These are phyloP conservation scores for Conus canariensis DNA, from an alignment of 2,888 invertebrate species.

Conservation along the genomic window DNA sequence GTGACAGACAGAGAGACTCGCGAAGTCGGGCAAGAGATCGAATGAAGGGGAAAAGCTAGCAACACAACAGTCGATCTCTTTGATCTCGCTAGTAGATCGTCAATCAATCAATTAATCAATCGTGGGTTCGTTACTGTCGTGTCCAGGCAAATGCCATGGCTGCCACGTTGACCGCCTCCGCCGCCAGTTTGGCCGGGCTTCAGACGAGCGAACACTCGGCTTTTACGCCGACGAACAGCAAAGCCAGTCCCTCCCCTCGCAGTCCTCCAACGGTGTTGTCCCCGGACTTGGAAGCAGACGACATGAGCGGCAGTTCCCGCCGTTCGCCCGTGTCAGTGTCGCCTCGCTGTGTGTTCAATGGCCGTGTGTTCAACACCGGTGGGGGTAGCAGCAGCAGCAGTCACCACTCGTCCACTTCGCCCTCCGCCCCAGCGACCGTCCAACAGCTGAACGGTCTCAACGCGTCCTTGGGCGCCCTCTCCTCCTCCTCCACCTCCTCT, in stretches of 20 bases:
- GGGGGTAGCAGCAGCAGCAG: not conserved
- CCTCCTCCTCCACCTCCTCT: not conserved
- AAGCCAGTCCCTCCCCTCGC: not conserved
- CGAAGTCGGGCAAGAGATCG: too few relatives aligned
- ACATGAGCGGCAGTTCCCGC: not conserved
- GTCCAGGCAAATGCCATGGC: constrained; percentile 3
- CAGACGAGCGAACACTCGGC: constrained; percentile 41
- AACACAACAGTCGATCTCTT: too few relatives aligned
- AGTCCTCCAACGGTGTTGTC: not conserved
- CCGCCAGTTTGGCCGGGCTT: not conserved
- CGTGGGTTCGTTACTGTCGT: too few relatives aligned
- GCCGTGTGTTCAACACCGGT: not conserved
- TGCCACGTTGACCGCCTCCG: not conserved
- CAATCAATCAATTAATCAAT: too few relatives aligned
- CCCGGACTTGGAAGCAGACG: constrained; percentile 19
- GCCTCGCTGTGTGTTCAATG: constrained; percentile 7
- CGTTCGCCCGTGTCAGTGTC: constrained; percentile 13
- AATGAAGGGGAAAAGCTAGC: too few relatives aligned
- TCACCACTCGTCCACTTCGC: not conserved
- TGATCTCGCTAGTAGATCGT: too few relatives aligned
- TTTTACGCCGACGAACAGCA: constrained; percentile 37
- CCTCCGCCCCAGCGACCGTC: not conserved
- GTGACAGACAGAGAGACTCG: too few relatives aligned
- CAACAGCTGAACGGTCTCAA: too few relatives aligned
- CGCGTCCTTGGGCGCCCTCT: not conserved